Percentiles rank a stretch among this genome's conserved stretches.
phyloP scores from a whole-genome alignment of 2,888 invertebrate species.

The Nemoura dubitans region DNA sequence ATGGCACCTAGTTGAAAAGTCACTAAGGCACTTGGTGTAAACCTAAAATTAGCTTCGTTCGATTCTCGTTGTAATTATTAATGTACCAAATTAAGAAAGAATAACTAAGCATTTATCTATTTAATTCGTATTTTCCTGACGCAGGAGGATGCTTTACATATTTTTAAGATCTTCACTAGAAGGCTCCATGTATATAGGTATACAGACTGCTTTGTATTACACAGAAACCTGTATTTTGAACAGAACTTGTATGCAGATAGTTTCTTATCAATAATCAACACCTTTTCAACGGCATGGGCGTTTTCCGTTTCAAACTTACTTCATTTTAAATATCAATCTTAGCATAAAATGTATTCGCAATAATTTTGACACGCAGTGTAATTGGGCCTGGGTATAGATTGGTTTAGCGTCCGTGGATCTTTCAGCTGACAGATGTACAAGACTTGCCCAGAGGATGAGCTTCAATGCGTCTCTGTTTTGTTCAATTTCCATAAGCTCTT shows the following conservation, averaged over 20 bases:
- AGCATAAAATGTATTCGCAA: conserved; percentile 15
- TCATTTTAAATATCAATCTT: conserved; percentile 33
- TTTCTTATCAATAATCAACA: conserved; percentile 39
- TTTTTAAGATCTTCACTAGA: background rate
- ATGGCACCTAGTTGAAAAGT: background rate
- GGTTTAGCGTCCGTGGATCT: background rate
- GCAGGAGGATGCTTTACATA: too few relatives aligned
- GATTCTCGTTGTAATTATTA: background rate
- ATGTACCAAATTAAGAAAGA: background rate
- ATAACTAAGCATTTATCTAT: background rate
- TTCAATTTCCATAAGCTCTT: background rate
- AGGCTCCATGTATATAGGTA: background rate
- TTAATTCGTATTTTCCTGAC: background rate
- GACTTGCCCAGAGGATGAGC: background rate
- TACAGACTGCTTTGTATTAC: background rate
- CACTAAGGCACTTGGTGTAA: too few relatives aligned
- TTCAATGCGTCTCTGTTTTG: background rate
- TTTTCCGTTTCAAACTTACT: conserved; percentile 26
- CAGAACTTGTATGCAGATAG: conserved; percentile 2
- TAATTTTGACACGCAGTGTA: background rate
- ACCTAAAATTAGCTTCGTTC: background rate
- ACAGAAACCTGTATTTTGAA: background rate
- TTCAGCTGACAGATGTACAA: background rate
- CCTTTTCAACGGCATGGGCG: conserved; percentile 37
- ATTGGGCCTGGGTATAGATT: background rate